Evolutionary conservation across 2,888 invertebrate species (phyloP), one percentile per base, ranked within the genome.

Genomic region (Stegophylla sp.): DNA sequence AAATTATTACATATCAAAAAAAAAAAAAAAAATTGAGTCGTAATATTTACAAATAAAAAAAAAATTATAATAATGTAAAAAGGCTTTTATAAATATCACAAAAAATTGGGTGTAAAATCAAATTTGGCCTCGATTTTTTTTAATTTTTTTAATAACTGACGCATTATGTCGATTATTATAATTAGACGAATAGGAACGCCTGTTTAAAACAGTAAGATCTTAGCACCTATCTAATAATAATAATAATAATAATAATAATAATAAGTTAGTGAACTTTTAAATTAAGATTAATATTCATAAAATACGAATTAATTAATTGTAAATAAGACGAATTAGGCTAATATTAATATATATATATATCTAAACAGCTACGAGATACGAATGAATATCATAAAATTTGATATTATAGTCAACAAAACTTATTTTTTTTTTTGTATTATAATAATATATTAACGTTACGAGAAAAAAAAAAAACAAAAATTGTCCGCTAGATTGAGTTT

Each of bases 201-300:
- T 43, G 61, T 45, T 23, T 79, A 71, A 79, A 79, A 61, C 34
- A 71, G 20, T 79, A 79, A 17, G 34, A 61, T 77, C 75, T 77
- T 79, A 79, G 79, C 79, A 79, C 79, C 79, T 79, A 79, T 71
- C 34, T 79, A 48, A 48, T 79, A 71, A 69, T n/a, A n/a, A n/a
- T n/a, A n/a, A n/a, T n/a, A n/a, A n/a, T n/a, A n/a, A n/a, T n/a
- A n/a, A n/a, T n/a, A n/a, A n/a, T n/a, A n/a, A n/a, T 67, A 75
- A 17, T 64, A 56, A 77, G 77, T 79, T 71, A 71, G 61, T 79
- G 59, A 71, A 79, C 71, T 48, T 61, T 59, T 23, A 51, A 48
- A 51, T 71, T 79, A 43, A 79, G 61, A 45, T 48, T 79, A n/a
- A n/a, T n/a, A 61, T 48, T 61, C 34, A 71, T 71, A 41, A 79